Conservation (phyloP, 2,888 invertebrate genomes). For the Aphodius sticticus region DNA sequence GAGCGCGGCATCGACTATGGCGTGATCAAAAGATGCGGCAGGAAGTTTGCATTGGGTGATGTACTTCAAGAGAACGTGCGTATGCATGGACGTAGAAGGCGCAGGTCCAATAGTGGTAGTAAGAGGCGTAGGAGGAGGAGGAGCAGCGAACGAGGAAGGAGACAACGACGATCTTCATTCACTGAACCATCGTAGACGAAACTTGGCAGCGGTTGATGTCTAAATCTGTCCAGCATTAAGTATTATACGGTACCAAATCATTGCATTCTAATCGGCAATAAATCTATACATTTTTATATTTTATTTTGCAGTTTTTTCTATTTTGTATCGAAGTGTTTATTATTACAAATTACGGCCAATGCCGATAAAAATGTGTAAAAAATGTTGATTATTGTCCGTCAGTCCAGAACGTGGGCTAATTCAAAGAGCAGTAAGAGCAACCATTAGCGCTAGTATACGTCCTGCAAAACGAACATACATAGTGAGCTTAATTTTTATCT, state of each 20-base stretch:
- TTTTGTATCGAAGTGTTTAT: neutral
- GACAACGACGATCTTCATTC: neutral
- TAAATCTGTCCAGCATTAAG: neutral
- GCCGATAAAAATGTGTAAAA: no score
- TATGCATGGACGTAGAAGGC: neutral
- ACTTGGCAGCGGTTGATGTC: neutral
- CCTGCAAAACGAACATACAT: no score
- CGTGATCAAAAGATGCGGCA: neutral
- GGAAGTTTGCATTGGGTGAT: conserved; percentile 14
- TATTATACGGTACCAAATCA: neutral
- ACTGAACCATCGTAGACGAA: neutral
- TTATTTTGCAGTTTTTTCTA: neutral
- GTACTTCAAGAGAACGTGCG: conserved; percentile 1
- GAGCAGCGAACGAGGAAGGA: neutral
- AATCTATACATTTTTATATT: neutral
- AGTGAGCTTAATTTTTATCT: no score
- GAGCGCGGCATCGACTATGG: neutral
- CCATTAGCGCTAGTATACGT: no score
- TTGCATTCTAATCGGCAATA: neutral
- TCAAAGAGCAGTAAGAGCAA: no score
- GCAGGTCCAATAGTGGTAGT: neutral
- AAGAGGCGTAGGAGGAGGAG: neutral
- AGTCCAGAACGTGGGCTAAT: no score
- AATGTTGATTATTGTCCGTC: no score
- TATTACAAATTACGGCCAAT: no score